A percentile compares a stretch with the other conserved stretches of the same genome.
Evolutionary conservation across 92 coral and sea anemone species (phyloP).

Genomic region (Parazoanthus swiftii): DNA sequence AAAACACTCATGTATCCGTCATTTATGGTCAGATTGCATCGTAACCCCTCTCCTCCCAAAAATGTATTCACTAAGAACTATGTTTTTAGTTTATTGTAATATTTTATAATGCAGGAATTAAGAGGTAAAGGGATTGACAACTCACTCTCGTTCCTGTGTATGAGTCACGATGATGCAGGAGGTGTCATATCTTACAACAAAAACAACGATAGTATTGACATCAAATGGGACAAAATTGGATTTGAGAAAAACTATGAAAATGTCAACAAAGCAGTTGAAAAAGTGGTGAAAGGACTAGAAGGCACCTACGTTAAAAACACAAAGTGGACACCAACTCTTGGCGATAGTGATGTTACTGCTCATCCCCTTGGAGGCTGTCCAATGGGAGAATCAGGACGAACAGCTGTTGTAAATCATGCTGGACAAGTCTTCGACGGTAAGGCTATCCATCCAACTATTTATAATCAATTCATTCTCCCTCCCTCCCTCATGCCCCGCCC

Average conservation of each 20-base stretch:
- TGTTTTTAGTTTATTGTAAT: too few species aligned
- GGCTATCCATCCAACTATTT: background rate
- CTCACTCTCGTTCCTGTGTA: slow-evolving; percentile 45
- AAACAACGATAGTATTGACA: slow-evolving; percentile 37
- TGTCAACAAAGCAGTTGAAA: slow-evolving; percentile 44
- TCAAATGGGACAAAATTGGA: slow-evolving; percentile 54
- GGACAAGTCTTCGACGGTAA: slow-evolving; percentile 72
- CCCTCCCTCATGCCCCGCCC: too few species aligned
- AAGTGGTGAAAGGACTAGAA: background rate
- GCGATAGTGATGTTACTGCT: slow-evolving; percentile 38
- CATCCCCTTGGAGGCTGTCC: slow-evolving; percentile 64
- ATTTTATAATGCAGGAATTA: slow-evolving; percentile 38
- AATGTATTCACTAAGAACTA: too few species aligned
- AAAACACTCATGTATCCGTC: too few species aligned
- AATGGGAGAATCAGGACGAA: slow-evolving; percentile 57
- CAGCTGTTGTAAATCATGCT: slow-evolving; percentile 58
- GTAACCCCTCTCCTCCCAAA: too few species aligned
- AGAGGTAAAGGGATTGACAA: slow-evolving; percentile 41
- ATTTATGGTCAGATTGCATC: too few species aligned
- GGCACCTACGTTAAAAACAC: slow-evolving; percentile 58
- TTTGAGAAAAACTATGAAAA: slow-evolving; percentile 28
- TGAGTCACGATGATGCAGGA: slow-evolving; percentile 57
- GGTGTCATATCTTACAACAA: slow-evolving; percentile 40
- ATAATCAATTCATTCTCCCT: too few species aligned
- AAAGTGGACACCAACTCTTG: slow-evolving; percentile 33